Percentiles rank a stretch among this genome's conserved stretches.
phyloP scores from a whole-genome alignment of 1,140 invertebrate species.

The Gryon sp. region DNA sequence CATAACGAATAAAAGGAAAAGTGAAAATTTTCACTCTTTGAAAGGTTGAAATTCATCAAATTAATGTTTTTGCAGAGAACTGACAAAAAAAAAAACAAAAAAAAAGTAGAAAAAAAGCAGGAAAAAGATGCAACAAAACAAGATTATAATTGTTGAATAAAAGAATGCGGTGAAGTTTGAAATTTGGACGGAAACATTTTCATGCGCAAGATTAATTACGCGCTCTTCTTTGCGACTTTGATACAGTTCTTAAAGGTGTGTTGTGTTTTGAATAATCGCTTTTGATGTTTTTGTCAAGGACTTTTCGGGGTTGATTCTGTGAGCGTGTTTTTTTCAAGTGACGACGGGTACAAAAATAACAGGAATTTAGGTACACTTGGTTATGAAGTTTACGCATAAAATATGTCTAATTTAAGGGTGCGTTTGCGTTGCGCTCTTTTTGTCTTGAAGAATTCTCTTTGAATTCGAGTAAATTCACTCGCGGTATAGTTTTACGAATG shows the following conservation, averaged over 20 bases:
- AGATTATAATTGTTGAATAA: too few species aligned
- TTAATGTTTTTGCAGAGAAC: too few species aligned
- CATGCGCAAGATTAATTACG: constrained; percentile 29
- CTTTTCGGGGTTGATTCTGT: constrained; percentile 18
- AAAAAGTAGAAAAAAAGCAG: too few species aligned
- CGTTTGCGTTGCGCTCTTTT: constrained; percentile 29
- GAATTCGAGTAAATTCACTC: constrained; percentile 16
- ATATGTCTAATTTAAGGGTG: constrained; percentile 51
- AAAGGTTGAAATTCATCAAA: too few species aligned
- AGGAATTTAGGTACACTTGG: constrained; percentile 36
- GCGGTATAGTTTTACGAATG: constrained; percentile 17
- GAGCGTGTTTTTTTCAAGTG: constrained; percentile 39
- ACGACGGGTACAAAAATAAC: constrained; percentile 39
- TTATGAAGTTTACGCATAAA: constrained; percentile 51
- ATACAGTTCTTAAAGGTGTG: constrained; percentile 20
- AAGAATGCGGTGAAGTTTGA: not conserved
- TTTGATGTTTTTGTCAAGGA: constrained; percentile 48
- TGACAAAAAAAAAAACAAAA: too few species aligned
- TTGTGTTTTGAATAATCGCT: constrained; percentile 47
- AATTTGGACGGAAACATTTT: constrained; percentile 16
- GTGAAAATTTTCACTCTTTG: too few species aligned
- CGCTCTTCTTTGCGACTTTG: constrained; percentile 29
- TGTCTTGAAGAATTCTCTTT: constrained; percentile 31
- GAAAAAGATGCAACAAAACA: too few species aligned
- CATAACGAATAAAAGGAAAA: not conserved